phyloP scores from a whole-genome alignment of 1,140 invertebrate genomes.

The Penaeus vannamei region DNA sequence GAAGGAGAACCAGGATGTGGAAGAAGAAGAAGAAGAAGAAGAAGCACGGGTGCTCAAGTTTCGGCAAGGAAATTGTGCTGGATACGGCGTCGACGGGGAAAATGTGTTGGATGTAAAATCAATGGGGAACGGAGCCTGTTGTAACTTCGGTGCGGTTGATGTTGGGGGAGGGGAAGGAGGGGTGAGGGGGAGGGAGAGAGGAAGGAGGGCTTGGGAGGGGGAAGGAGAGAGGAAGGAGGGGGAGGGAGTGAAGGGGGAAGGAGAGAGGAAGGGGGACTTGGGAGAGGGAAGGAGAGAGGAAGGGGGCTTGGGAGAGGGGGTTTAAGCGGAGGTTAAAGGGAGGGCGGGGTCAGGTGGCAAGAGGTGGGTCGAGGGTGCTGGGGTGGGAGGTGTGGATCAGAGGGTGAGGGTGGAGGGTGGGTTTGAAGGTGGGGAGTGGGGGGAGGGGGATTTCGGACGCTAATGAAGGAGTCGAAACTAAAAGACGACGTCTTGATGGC shows the following conservation, averaged over 20 bases:
- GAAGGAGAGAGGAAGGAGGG: not conserved
- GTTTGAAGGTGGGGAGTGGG: too few relatives aligned
- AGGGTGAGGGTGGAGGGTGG: too few relatives aligned
- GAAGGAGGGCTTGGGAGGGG: not conserved
- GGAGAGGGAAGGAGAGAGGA: not conserved
- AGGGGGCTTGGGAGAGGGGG: not conserved
- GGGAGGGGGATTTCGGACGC: too few relatives aligned
- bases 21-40: not conserved
- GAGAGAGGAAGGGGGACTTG: not conserved
- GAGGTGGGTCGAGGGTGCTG: not conserved
- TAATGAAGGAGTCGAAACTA: too few relatives aligned
- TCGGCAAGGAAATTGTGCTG: too few relatives aligned
- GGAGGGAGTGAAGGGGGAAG: not conserved
- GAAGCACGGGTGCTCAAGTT: too few relatives aligned
- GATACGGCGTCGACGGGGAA: too few relatives aligned
- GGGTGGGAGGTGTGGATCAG: not conserved
- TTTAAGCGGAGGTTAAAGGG: too few relatives aligned
- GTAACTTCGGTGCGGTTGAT: not conserved
- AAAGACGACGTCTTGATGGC: too few relatives aligned
- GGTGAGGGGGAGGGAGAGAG: not conserved
- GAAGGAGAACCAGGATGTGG: not conserved
- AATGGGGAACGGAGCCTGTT: too few relatives aligned
- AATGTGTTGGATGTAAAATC: too few relatives aligned
- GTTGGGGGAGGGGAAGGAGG: not conserved
- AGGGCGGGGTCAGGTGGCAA: not conserved